Evolutionary conservation across 2,888 invertebrate species (phyloP).

Genomic region (Lasioglossum oenotherae): DNA sequence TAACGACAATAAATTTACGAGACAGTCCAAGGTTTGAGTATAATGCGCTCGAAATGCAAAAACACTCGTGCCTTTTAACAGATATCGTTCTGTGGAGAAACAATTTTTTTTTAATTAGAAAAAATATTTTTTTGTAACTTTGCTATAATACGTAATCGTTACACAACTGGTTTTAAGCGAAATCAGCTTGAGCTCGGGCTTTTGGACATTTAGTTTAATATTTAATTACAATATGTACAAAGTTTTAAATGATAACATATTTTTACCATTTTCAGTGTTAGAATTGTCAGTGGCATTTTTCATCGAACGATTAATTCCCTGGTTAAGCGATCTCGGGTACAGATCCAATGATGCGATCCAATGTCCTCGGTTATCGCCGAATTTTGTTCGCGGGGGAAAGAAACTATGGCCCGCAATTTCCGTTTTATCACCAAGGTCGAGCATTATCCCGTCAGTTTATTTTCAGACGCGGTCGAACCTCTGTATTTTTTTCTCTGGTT

Average conservation of each 20-base stretch:
- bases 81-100: neutral
- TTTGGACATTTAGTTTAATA: no score
- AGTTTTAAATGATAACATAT: no score
- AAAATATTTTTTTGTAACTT: neutral
- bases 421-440: slow-evolving; percentile 34
- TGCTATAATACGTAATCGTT: no score
- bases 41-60: neutral
- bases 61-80: neutral
- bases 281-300: neutral
- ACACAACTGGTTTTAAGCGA: no score
- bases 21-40: neutral
- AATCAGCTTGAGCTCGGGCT: no score
- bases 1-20: neutral
- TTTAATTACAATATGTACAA: neutral
- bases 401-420: neutral
- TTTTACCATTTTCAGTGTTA: no score
- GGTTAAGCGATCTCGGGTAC: neutral
- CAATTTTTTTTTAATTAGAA: neutral
- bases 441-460: slow-evolving; percentile 33
- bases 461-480: slow-evolving; percentile 10
- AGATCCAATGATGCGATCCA: neutral
- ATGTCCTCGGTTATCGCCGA: neutral
- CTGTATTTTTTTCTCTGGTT: slow-evolving; percentile 15
- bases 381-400: neutral
- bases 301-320: neutral